Evolutionary conservation across 1,140 invertebrate species (phyloP).

Genomic region (Hylaeus anthracinus): DNA sequence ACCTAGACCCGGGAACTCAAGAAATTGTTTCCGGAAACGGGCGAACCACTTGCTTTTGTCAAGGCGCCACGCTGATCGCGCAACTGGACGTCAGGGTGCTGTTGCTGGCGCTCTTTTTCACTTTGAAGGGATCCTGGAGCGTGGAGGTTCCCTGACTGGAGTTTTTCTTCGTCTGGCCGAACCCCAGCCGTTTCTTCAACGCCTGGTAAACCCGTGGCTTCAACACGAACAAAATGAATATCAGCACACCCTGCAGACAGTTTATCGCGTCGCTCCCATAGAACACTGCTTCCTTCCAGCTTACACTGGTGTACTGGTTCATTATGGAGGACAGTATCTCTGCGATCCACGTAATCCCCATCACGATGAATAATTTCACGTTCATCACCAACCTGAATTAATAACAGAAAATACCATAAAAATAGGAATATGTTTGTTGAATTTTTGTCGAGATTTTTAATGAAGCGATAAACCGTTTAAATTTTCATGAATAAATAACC

Average conservation of each 20-base stretch:
- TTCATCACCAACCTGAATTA: constrained; percentile 85
- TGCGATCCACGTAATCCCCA: constrained; percentile 87
- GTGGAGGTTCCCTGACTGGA: constrained; percentile 31
- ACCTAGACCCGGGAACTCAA: too few relatives aligned
- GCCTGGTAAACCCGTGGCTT: constrained; percentile 82
- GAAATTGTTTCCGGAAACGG: not conserved
- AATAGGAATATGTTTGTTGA: too few relatives aligned
- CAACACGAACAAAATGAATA: constrained; percentile 85
- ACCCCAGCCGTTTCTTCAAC: constrained; percentile 56
- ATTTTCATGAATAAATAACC: not conserved
- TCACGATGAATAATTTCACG: constrained; percentile 87
- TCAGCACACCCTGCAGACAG: constrained; percentile 84
- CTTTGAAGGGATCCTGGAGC: constrained; percentile 63
- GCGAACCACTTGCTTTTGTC: not conserved
- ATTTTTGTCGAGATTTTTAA: not conserved
- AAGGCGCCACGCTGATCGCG: constrained; percentile 51
- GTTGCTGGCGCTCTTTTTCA: constrained; percentile 65
- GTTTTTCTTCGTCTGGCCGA: constrained; percentile 20
- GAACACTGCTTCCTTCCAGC: constrained; percentile 57
- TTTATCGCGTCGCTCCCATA: constrained; percentile 83
- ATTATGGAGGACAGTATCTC: constrained; percentile 83
- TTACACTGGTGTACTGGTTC: constrained; percentile 49
- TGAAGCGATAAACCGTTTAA: too few relatives aligned
- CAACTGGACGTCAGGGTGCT: constrained; percentile 69
- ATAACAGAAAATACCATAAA: not conserved